Conservation (phyloP, 1,140 invertebrate genomes). For the Ectropis grisescens region DNA sequence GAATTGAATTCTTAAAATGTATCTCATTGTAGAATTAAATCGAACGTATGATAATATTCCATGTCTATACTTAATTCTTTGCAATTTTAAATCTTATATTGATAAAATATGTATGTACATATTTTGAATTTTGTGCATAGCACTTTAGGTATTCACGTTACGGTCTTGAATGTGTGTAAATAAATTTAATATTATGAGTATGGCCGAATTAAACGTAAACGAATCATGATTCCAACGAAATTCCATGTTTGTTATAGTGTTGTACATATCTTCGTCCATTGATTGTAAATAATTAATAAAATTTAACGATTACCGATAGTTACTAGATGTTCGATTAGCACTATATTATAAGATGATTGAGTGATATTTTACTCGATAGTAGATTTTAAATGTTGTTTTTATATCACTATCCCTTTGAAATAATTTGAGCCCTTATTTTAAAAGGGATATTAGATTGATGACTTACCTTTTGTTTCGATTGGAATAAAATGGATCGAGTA, state of each 20-base stretch:
- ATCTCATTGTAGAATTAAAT: slow-evolving; percentile 11
- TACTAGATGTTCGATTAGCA: not conserved
- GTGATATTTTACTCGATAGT: slow-evolving; percentile 5
- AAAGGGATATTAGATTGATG: slow-evolving; percentile 50
- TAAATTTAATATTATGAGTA: slow-evolving; percentile 17
- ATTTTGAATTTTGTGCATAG: slow-evolving; percentile 37
- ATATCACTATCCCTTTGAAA: slow-evolving; percentile 58
- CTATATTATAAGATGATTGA: slow-evolving; percentile 8
- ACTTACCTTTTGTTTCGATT: slow-evolving; percentile 17
- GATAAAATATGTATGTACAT: slow-evolving; percentile 15
- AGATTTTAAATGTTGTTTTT: slow-evolving; percentile 12
- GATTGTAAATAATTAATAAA: slow-evolving; percentile 25
- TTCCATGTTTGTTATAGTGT: slow-evolving; percentile 17
- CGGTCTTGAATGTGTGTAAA: slow-evolving; percentile 14
- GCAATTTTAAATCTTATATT: not conserved
- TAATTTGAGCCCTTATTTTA: slow-evolving; percentile 67
- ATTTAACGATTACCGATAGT: not conserved
- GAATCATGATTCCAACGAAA: slow-evolving; percentile 21
- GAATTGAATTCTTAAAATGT: not conserved
- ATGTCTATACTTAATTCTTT: too few relatives aligned
- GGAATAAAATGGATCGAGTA: slow-evolving; percentile 19
- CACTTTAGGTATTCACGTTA: slow-evolving; percentile 26
- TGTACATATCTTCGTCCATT: slow-evolving; percentile 39
- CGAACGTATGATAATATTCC: slow-evolving; percentile 2
- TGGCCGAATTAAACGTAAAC: slow-evolving; percentile 27